Conservation (phyloP, 2,113 vertebrate genomes). For the Perognathus longimembris region DNA sequence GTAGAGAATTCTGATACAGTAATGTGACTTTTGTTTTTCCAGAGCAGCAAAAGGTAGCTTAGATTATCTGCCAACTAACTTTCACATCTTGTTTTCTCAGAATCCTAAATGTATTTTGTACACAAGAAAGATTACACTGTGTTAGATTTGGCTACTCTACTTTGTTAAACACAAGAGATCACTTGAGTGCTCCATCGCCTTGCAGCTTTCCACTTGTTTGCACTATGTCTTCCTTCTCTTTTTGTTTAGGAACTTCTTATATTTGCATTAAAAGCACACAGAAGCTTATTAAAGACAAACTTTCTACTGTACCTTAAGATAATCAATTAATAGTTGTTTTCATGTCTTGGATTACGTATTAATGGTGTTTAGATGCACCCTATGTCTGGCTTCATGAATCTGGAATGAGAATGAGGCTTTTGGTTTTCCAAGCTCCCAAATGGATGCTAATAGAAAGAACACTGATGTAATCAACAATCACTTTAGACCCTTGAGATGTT, state of each 20-base stretch:
- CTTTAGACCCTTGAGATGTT: conserved; percentile 7
- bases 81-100: conserved; percentile 2
- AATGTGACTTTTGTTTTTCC: background rate
- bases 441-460: background rate
- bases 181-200: background rate
- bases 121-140: background rate
- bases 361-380: background rate
- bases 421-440: background rate
- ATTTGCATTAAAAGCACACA: background rate
- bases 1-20: background rate
- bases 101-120: conserved; percentile 45
- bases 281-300: background rate
- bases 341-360: background rate
- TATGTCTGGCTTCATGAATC: background rate
- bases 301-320: background rate
- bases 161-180: conserved; percentile 46
- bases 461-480: no score
- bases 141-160: background rate
- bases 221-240: background rate
- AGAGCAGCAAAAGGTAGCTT: background rate
- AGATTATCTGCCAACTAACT: background rate
- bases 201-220: background rate
- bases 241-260: background rate
- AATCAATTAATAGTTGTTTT: background rate
- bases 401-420: background rate